A percentile compares a stretch with the other conserved stretches of the same genome.
Conservation (phyloP, 1,140 invertebrate species). For the Halesus radiatus region DNA sequence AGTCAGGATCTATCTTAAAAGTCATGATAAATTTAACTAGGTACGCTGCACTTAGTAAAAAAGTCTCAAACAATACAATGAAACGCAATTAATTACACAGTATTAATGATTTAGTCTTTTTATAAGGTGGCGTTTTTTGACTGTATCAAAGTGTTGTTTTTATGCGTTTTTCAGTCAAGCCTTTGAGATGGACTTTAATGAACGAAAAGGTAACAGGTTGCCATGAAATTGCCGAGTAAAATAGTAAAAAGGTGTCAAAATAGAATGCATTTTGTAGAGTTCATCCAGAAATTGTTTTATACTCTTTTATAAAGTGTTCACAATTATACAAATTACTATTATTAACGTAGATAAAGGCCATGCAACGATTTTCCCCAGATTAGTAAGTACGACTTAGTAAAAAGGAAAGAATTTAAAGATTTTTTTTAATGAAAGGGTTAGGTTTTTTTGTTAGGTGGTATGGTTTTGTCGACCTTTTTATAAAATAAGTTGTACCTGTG, state of each 20-base stretch:
- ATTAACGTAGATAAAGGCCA: not conserved
- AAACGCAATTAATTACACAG: too few relatives aligned
- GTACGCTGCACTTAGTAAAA: not conserved
- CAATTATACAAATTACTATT: not conserved
- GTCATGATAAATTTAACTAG: not conserved
- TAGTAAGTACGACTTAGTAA: too few relatives aligned
- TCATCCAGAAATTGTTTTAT: too few relatives aligned
- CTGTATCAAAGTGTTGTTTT: not conserved
- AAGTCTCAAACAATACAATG: not conserved
- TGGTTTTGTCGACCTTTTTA: not conserved
- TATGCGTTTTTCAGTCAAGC: not conserved
- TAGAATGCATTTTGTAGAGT: too few relatives aligned
- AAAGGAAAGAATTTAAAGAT: too few relatives aligned
- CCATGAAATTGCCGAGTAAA: not conserved
- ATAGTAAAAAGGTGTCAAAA: not conserved
- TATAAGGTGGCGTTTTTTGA: not conserved
- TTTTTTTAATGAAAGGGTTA: too few relatives aligned
- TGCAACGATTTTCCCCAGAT: not conserved
- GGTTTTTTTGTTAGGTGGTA: not conserved
- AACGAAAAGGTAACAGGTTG: slow-evolving; percentile 24
- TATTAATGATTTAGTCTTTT: not conserved
- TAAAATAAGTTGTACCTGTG: not conserved
- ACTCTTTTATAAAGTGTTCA: not conserved
- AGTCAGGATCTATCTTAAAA: slow-evolving; percentile 5
- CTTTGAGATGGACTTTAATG: slow-evolving; percentile 22